Conservation (phyloP, 2,113 vertebrate genomes). For the Tragelaphus strepsiceros region DNA sequence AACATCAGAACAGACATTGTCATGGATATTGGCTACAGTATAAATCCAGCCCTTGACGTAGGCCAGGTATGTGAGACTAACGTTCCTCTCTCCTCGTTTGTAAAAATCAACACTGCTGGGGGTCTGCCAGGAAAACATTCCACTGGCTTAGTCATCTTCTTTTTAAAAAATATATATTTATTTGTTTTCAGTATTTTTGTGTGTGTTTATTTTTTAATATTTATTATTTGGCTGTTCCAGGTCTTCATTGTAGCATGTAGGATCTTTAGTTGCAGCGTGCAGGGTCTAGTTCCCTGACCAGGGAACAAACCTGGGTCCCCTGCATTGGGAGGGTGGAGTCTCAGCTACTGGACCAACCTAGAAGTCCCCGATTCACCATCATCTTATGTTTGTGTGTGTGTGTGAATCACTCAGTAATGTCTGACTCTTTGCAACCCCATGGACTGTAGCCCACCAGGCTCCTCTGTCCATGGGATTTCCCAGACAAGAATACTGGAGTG, state of each 20-base stretch:
- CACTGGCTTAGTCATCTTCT: background rate
- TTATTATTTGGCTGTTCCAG: background rate
- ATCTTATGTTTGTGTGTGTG: background rate
- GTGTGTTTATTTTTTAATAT: background rate
- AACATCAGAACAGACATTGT: constrained; percentile 91
- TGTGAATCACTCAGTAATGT: background rate
- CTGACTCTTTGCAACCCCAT: background rate
- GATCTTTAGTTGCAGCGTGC: background rate
- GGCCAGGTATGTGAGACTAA: constrained; percentile 86
- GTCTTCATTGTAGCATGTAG: background rate
- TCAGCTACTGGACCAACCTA: background rate
- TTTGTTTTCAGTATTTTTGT: background rate
- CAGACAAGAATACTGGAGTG: background rate
- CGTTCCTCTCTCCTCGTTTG: background rate
- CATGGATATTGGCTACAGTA: constrained; percentile 87
- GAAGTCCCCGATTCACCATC: background rate
- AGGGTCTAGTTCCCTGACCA: background rate
- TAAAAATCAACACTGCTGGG: background rate
- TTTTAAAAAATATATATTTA: background rate
- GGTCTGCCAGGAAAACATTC: background rate
- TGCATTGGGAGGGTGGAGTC: background rate
- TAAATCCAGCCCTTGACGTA: constrained; percentile 93
- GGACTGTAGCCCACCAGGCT: background rate
- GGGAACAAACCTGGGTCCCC: background rate
- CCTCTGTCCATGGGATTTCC: background rate